A percentile compares a stretch with the other conserved stretches of the same genome.
These are phyloP conservation scores for Odontamblyopus rebecca DNA, from an alignment of 2,797 vertebrate species.

Conservation along the genomic window DNA sequence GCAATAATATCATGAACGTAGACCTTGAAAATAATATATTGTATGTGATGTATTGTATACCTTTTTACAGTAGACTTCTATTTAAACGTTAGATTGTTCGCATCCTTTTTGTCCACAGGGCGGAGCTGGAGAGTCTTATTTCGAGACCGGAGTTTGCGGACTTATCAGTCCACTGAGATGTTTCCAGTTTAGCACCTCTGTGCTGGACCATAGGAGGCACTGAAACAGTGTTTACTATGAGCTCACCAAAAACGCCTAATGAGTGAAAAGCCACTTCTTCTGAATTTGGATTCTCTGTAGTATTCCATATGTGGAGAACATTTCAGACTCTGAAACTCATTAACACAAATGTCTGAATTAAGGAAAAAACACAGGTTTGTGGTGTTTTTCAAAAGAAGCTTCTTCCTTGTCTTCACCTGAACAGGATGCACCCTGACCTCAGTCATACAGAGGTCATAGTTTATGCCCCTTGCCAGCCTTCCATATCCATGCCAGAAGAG, in stretches of 20 bases:
- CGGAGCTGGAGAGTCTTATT: constrained; percentile 63
- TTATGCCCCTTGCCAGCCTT: constrained; percentile 42
- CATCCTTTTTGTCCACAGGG: constrained; percentile 64
- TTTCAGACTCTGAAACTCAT: neutral
- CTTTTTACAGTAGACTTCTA: neutral
- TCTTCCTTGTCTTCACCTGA: constrained; percentile 20
- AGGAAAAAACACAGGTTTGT: neutral
- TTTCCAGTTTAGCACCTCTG: constrained; percentile 31
- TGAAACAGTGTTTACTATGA: constrained; percentile 17
- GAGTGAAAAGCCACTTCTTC: constrained; percentile 13
- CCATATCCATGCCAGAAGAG: constrained; percentile 33
- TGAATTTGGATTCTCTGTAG: neutral
- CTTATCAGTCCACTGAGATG: constrained; percentile 60
- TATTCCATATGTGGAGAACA: neutral
- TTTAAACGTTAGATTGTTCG: neutral
- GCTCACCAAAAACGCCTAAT: constrained; percentile 21
- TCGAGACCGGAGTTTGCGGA: constrained; percentile 13
- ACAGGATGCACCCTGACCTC: constrained; percentile 35
- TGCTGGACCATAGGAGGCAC: constrained; percentile 11
- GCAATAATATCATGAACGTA: neutral
- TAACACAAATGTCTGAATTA: neutral
- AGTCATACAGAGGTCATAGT: constrained; percentile 36
- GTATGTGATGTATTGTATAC: neutral
- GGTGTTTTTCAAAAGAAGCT: neutral
- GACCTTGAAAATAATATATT: neutral